phyloP scores from a whole-genome alignment of 2,797 vertebrate species.

The Enteromius viviparus region DNA sequence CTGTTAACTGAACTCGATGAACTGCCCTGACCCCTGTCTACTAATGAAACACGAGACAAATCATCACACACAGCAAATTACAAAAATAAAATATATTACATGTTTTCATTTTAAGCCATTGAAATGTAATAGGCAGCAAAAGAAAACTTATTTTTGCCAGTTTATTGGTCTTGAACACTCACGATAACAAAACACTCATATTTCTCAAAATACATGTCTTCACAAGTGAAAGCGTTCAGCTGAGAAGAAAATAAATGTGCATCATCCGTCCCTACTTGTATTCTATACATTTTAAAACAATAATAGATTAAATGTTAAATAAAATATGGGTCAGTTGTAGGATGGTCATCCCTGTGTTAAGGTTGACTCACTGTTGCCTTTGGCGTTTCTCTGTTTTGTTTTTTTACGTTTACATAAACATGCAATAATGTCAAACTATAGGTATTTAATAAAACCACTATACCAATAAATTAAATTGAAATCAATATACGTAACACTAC shows the following conservation, averaged over 20 bases:
- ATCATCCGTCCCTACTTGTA: too few species aligned
- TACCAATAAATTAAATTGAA: too few species aligned
- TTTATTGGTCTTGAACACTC: too few species aligned
- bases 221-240: too few species aligned
- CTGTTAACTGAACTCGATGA: neutral
- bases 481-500: neutral
- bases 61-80: neutral
- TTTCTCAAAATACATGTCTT: too few species aligned
- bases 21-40: neutral
- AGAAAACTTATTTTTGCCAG: too few species aligned
- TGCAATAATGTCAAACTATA: neutral
- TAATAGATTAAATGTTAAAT: neutral
- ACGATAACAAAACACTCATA: too few species aligned
- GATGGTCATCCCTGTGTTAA: neutral
- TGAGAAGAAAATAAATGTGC: too few species aligned
- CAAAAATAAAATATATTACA: neutral
- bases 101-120: neutral
- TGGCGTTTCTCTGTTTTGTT: too few species aligned
- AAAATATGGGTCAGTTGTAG: neutral
- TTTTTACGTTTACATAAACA: neutral
- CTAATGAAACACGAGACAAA: neutral
- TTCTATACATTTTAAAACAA: neutral
- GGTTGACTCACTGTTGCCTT: neutral
- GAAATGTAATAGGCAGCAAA: too few species aligned
- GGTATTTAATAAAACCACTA: too few species aligned